A percentile compares a stretch with the other conserved stretches of the same genome.
Evolutionary conservation across 1,140 invertebrate species (phyloP).

Genomic region (Aphis craccivora): DNA sequence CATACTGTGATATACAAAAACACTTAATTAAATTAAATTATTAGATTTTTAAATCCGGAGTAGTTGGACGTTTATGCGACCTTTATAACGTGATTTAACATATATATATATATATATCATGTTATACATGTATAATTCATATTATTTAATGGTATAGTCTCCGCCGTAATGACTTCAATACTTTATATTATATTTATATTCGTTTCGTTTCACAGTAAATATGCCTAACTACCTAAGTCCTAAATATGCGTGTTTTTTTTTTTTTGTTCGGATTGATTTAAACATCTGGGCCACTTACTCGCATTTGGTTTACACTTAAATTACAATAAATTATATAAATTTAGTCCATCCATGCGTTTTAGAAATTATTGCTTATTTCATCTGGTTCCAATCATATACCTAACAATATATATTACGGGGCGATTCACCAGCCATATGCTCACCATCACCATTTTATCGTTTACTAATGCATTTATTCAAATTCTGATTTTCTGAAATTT

Average conservation of each 20-base stretch:
- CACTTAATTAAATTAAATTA: background rate
- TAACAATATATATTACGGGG: background rate
- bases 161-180: background rate
- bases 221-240: too few relatives aligned
- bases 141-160: too few relatives aligned
- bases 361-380: background rate
- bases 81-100: background rate
- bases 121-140: too few relatives aligned
- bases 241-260: background rate
- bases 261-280: background rate
- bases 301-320: background rate
- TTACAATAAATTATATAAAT: slow-evolving; percentile 4
- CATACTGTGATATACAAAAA: background rate
- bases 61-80: background rate
- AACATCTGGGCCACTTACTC: background rate
- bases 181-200: background rate
- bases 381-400: background rate
- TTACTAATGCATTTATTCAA: background rate
- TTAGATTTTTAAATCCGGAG: background rate
- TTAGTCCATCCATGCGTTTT: background rate
- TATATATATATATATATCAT: too few relatives aligned
- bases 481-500: background rate
- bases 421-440: background rate
- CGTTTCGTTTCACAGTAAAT: background rate
- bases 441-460: background rate